Percentiles rank a stretch among this genome's conserved stretches.
Evolutionary conservation across 2,888 invertebrate species (phyloP).

Genomic region (Parapristionchus giblindavisi): DNA sequence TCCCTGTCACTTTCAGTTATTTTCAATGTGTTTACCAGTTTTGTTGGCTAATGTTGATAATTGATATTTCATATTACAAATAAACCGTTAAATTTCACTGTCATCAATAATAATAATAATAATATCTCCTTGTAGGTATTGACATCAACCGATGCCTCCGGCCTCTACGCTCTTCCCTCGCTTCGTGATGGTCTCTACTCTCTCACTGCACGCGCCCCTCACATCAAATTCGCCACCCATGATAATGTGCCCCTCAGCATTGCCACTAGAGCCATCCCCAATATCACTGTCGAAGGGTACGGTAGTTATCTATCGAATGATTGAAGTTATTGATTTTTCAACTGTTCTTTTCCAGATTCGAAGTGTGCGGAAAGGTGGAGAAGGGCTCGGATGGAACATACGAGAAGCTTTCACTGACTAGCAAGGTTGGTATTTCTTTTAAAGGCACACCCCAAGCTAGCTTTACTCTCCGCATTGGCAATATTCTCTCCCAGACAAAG

Average conservation of each 20-base stretch:
- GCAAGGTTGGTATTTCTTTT: background rate
- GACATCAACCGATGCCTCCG: constrained; percentile 37
- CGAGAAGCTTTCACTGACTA: constrained; percentile 40
- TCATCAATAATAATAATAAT: background rate
- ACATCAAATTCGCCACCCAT: constrained; percentile 39
- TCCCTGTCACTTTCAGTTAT: no score
- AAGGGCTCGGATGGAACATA: constrained; percentile 43
- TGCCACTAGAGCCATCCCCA: constrained; percentile 42
- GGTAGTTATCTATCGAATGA: background rate
- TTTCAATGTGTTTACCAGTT: no score
- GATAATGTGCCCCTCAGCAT: constrained; percentile 42
- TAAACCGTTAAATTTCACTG: no score
- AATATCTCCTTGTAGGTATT: background rate
- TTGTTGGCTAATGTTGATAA: no score
- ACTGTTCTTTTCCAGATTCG: constrained; percentile 44
- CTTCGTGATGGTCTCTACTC: constrained; percentile 40
- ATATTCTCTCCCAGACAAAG: no score
- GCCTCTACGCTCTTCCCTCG: constrained; percentile 40
- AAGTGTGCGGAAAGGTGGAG: constrained; percentile 54
- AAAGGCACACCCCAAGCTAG: no score
- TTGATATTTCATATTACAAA: no score
- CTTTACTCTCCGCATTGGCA: no score
- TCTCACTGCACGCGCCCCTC: constrained; percentile 43
- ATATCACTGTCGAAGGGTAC: constrained; percentile 49
- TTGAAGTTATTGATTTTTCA: background rate